Conservation (phyloP, 2,888 invertebrate species). For the Orthonychiurus folsomi region DNA sequence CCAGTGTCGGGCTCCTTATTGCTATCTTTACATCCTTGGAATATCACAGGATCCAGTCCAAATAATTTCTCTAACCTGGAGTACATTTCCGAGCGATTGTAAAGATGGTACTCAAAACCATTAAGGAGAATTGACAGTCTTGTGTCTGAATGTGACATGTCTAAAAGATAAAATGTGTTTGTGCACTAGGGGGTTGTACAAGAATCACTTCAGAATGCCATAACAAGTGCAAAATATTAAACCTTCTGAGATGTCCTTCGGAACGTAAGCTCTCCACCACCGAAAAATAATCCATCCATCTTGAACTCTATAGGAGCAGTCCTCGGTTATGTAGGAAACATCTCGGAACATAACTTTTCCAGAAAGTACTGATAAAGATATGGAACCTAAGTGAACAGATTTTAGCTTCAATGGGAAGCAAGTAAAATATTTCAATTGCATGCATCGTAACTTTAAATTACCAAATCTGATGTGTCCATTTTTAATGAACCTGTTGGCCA, state of each 20-base stretch:
- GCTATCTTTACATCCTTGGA: conserved; percentile 46
- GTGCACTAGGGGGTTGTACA: too few species aligned
- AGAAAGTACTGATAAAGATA: conserved; percentile 87
- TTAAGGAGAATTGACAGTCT: conserved; percentile 81
- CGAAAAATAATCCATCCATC: conserved; percentile 96
- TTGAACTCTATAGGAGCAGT: conserved; percentile 83
- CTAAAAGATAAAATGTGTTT: conserved; percentile 48
- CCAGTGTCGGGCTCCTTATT: conserved; percentile 42
- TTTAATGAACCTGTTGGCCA: conserved; percentile 77
- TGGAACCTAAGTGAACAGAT: conserved; percentile 61
- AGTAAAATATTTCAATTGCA: not conserved
- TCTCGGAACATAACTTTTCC: conserved; percentile 98
- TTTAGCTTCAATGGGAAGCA: not conserved
- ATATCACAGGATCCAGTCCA: conserved; percentile 69
- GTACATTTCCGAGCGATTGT: conserved; percentile 83
- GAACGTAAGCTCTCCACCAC: conserved; percentile 94
- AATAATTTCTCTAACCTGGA: conserved; percentile 77
- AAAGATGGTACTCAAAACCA: conserved; percentile 89
- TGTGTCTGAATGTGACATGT: conserved; percentile 90
- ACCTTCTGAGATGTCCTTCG: conserved; percentile 93
- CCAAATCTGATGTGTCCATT: conserved; percentile 83
- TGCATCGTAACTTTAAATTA: conserved; percentile 43
- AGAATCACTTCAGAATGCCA: conserved; percentile 2
- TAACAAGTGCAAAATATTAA: conserved; percentile 5
- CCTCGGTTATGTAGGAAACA: conserved; percentile 84